A percentile compares a stretch with the other conserved stretches of the same genome.
These are phyloP conservation scores for Eupleurogrammus muticus DNA, from an alignment of 2,797 vertebrate genomes.

Conservation along the genomic window DNA sequence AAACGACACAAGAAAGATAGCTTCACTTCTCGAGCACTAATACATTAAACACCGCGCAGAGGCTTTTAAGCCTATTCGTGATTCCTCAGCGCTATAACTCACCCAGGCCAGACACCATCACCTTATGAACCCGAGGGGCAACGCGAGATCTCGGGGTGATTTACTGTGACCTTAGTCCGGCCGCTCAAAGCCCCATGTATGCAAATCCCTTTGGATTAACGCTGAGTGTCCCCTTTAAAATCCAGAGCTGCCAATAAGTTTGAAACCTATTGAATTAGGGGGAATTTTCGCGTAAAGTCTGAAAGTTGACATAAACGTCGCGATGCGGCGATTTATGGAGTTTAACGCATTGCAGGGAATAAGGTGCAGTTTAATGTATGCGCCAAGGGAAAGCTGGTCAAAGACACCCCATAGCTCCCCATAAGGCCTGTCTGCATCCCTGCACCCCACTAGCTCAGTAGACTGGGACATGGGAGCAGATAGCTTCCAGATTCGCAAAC, in stretches of 20 bases:
- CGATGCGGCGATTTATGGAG: constrained; percentile 4
- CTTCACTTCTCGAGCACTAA: constrained; percentile 58
- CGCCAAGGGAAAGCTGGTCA: constrained; percentile 61
- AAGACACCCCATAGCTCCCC: constrained; percentile 62
- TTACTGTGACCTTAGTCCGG: constrained; percentile 81
- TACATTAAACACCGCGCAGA: constrained; percentile 57
- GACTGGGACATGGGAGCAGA: constrained; percentile 57
- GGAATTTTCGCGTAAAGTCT: constrained; percentile 30
- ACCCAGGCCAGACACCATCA: constrained; percentile 83
- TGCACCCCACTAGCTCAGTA: constrained; percentile 59
- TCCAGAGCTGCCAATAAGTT: constrained; percentile 58
- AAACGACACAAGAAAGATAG: constrained; percentile 52
- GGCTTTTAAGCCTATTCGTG: constrained; percentile 72
- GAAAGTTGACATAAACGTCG: constrained; percentile 25
- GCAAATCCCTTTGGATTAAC: constrained; percentile 78
- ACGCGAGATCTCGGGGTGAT: constrained; percentile 80
- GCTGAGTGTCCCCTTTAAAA: constrained; percentile 71
- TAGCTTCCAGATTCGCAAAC: constrained; percentile 64
- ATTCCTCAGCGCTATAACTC: constrained; percentile 82
- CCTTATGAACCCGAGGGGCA: constrained; percentile 84
- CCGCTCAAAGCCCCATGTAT: constrained; percentile 74
- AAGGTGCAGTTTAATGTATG: constrained; percentile 39
- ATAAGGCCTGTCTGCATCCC: constrained; percentile 63
- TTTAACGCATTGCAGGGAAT: constrained; percentile 23
- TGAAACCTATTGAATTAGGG: constrained; percentile 58